Evolutionary conservation across 2,888 invertebrate genomes (phyloP).

Genomic region (Acleris sparsana): DNA sequence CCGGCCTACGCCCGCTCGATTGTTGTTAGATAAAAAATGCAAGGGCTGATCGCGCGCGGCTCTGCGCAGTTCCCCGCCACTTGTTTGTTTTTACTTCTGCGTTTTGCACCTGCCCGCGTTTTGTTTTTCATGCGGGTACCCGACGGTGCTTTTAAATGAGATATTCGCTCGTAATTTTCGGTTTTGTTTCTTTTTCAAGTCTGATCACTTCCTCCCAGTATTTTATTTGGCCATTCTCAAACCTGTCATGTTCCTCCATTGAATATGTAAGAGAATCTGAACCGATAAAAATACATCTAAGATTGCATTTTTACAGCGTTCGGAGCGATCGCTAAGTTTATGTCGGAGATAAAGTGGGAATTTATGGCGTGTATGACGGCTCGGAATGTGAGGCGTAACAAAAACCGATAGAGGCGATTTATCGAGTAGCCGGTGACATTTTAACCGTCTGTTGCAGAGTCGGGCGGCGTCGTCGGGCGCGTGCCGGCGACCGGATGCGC

Average conservation of each 20-base stretch:
- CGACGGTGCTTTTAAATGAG: slow-evolving; percentile 58
- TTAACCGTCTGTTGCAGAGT: slow-evolving; percentile 60
- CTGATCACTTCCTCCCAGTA: slow-evolving; percentile 51
- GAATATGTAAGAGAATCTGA: slow-evolving; percentile 34
- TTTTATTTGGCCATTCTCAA: slow-evolving; percentile 46
- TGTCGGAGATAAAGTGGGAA: slow-evolving; percentile 34
- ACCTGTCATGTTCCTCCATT: slow-evolving; percentile 41
- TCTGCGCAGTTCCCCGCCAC: slow-evolving; percentile 55
- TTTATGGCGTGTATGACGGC: slow-evolving; percentile 26
- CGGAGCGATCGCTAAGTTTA: slow-evolving; percentile 31
- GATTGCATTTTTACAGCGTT: slow-evolving; percentile 32
- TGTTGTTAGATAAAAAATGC: slow-evolving; percentile 80
- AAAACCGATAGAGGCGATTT: slow-evolving; percentile 30
- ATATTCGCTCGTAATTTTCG: slow-evolving; percentile 54
- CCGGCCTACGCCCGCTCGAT: slow-evolving; percentile 63
- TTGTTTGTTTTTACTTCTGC: slow-evolving; percentile 72
- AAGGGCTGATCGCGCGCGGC: slow-evolving; percentile 55
- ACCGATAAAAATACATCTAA: slow-evolving; percentile 32
- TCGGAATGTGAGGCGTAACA: slow-evolving; percentile 29
- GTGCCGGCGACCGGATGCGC: slow-evolving; percentile 82
- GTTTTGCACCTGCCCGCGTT: slow-evolving; percentile 76
- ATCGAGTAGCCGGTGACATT: slow-evolving; percentile 24
- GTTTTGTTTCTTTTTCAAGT: slow-evolving; percentile 51
- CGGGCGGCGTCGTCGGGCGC: slow-evolving; percentile 73
- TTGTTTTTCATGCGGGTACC: slow-evolving; percentile 62